Evolutionary conservation across 2,113 vertebrate genomes (phyloP).

Genomic region (Cephalopterus ornatus): DNA sequence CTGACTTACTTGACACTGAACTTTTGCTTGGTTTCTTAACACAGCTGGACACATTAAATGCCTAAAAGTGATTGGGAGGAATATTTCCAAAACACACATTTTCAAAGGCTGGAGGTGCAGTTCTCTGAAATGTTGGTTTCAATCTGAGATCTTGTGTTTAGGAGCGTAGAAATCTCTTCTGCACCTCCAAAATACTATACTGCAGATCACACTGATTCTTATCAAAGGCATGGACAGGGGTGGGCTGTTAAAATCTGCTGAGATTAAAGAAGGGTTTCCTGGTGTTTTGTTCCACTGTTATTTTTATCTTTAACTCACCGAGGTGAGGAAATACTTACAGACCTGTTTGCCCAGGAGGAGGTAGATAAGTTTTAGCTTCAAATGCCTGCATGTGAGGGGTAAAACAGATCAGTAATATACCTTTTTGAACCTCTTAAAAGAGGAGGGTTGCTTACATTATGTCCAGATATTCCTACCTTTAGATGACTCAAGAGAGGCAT

Average conservation of each 20-base stretch:
- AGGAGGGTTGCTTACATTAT: not conserved
- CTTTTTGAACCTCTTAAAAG: not conserved
- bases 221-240: not conserved
- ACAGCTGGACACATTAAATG: not conserved
- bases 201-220: not conserved
- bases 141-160: not conserved
- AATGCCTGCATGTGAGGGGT: not conserved
- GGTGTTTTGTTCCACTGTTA: not conserved
- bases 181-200: not conserved
- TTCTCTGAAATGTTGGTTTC: not conserved
- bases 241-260: not conserved
- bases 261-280: not conserved
- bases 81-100: slow-evolving; percentile 20
- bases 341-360: not conserved
- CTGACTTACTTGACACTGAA: slow-evolving; percentile 17
- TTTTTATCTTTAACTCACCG: not conserved
- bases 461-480: not conserved
- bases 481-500: not conserved
- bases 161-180: not conserved
- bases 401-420: not conserved
- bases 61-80: not conserved
- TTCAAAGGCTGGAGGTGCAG: not conserved
- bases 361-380: not conserved
- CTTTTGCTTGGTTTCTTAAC: slow-evolving; percentile 12
- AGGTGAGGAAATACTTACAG: not conserved